Evolutionary conservation across 2,113 vertebrate genomes (phyloP).

Genomic region (Tautogolabrus adspersus): DNA sequence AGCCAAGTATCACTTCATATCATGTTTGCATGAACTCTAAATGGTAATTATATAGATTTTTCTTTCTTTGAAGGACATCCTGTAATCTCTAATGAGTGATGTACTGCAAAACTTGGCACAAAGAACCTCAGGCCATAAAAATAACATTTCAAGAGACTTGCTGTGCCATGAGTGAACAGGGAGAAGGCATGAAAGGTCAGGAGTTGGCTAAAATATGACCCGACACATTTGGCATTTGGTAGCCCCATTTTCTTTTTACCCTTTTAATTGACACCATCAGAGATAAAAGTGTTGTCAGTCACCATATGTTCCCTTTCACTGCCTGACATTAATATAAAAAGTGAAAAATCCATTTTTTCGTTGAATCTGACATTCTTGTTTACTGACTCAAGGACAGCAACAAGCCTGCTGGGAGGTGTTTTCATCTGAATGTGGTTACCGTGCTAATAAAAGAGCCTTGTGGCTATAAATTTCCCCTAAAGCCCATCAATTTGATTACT

Average conservation of each 20-base stretch:
- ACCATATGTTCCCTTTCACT: background rate
- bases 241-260: background rate
- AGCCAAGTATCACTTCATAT: conserved; percentile 28
- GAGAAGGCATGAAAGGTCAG: background rate
- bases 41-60: conserved; percentile 5
- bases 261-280: background rate
- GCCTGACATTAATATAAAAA: conserved; percentile 28
- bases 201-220: conserved; percentile 2
- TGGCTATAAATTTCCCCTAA: conserved; percentile 16
- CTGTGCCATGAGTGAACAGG: background rate
- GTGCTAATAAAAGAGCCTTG: conserved; percentile 9
- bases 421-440: conserved; percentile 37
- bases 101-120: conserved; percentile 11
- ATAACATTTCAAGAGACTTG: background rate
- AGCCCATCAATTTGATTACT: conserved; percentile 25
- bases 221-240: conserved; percentile 5
- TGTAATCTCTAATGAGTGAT: background rate
- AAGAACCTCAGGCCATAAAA: conserved; percentile 1
- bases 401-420: conserved; percentile 27
- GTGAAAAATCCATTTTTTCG: conserved; percentile 32
- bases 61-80: background rate
- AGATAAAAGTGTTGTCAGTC: conserved; percentile 4
- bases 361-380: conserved; percentile 53
- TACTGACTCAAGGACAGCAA: conserved; percentile 35
- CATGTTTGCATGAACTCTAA: conserved; percentile 33